Evolutionary conservation across 2,113 vertebrate species (phyloP), one percentile per base, ranked within the genome.

Genomic region (Arothron firmamentum): DNA sequence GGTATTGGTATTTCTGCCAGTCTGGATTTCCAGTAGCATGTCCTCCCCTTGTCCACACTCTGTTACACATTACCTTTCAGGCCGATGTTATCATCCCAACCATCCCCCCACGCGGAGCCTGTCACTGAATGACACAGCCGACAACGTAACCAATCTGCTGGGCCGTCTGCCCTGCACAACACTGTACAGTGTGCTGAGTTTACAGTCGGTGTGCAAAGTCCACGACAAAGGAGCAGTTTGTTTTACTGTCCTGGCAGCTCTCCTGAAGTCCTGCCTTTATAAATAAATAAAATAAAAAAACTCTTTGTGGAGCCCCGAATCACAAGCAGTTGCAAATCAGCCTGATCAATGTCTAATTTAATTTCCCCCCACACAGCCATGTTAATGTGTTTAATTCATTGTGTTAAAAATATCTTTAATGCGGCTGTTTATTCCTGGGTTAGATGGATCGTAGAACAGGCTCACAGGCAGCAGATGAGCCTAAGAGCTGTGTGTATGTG

Each of bases 391-490:
- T 46, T 46, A 57, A 89, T 82, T 89, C 82, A 87, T 83, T 82
- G 76, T 62, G 83, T 89, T 90, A 88, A 88, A 91, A 90, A 90
- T 90, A 89, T 87, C 87, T 91, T 88, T 89, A 87, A 87, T 88
- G 83, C 87, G 83, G 82, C 83, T 78, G 85, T 87, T 90, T 86
- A 87, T 87, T 86, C 90, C 89, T 88, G 87, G 82, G 87, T 87
- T 85, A 88, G 86, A 88, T 88, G 86, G 89, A 88, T 89, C 78
- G 11, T 83, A 82, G 85, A 78, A 84, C 84, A 84, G 80, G 80
- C 85, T 85, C 73, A 76, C 83, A 85, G 82, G 83, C 81, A 86
- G 83, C 83, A 87, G 86, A 86, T 82, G 85, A 86, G 83, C 70
- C 67, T 46, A 59, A 78, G 62, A 74, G 70, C 58, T 38, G 38